Evolutionary conservation across 2,797 vertebrate genomes (phyloP).

Genomic region (Amphiprion clarkii): DNA sequence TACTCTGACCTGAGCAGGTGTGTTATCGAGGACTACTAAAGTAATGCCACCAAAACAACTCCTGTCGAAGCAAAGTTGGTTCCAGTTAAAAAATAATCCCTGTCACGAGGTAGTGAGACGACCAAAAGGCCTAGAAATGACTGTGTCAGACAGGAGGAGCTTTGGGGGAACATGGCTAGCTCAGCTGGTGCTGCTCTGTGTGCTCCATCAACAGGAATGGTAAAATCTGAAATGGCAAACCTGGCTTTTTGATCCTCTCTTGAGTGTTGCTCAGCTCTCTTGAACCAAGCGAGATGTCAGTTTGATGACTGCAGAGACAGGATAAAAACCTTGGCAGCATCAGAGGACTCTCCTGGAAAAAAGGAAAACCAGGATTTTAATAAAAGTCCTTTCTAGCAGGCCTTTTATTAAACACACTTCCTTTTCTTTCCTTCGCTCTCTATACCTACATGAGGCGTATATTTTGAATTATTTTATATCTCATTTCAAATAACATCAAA

Average conservation of each 20-base stretch:
- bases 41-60: not conserved
- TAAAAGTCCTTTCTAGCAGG: not conserved
- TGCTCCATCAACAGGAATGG: constrained; percentile 55
- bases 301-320: constrained; percentile 46
- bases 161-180: constrained; percentile 43
- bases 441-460: no score
- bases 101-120: constrained; percentile 2
- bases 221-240: constrained; percentile 66
- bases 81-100: constrained; percentile 23
- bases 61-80: not conserved
- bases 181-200: constrained; percentile 38
- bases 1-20: not conserved
- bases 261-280: constrained; percentile 46
- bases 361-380: not conserved
- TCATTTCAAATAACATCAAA: not conserved
- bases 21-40: not conserved
- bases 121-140: constrained; percentile 44
- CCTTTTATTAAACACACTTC: not conserved
- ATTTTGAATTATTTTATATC: not conserved
- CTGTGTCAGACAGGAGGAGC: constrained; percentile 53
- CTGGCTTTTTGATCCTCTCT: constrained; percentile 62
- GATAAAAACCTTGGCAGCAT: constrained; percentile 31
- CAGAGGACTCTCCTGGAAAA: constrained; percentile 26
- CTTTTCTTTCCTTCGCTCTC: not conserved
- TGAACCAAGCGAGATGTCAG: constrained; percentile 58